Evolutionary conservation across 1,140 invertebrate species (phyloP).

Genomic region (Lordiphosa mommai): DNA sequence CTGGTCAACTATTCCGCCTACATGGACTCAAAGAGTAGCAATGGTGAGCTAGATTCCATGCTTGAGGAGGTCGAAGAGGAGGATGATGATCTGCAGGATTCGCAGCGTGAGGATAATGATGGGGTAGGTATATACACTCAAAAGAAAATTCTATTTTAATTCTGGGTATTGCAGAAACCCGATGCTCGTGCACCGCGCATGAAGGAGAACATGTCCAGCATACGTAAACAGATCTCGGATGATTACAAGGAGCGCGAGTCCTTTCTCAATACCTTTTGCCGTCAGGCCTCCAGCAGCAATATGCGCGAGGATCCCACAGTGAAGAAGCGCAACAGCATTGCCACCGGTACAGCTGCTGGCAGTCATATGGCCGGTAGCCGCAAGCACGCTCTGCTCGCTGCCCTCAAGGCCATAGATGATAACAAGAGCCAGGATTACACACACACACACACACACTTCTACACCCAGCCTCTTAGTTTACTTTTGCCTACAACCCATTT

Average conservation of each 20-base stretch:
- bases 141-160: too few relatives aligned
- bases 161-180: too few relatives aligned
- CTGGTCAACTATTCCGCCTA: constrained; percentile 35
- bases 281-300: constrained; percentile 49
- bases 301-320: constrained; percentile 52
- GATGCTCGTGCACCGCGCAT: constrained; percentile 31
- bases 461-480: constrained; percentile 8
- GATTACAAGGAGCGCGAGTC: constrained; percentile 72
- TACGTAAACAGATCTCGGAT: constrained; percentile 70
- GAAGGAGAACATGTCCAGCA: constrained; percentile 62
- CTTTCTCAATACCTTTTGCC: constrained; percentile 71
- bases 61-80: constrained; percentile 46
- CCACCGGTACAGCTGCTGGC: constrained; percentile 30
- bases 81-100: constrained; percentile 17
- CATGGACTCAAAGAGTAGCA: constrained; percentile 28
- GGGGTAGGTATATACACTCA: constrained; percentile 14
- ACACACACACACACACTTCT: background rate
- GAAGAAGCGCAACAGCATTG: constrained; percentile 66
- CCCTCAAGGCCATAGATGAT: constrained; percentile 84
- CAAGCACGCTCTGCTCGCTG: constrained; percentile 83
- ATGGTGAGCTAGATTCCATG: constrained; percentile 27
- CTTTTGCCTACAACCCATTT: constrained; percentile 19
- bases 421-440: constrained; percentile 63
- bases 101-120: constrained; percentile 15
- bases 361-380: constrained; percentile 72